These are phyloP conservation scores for Tachysurus vachellii DNA, from an alignment of 2,113 vertebrate species.

Conservation along the genomic window DNA sequence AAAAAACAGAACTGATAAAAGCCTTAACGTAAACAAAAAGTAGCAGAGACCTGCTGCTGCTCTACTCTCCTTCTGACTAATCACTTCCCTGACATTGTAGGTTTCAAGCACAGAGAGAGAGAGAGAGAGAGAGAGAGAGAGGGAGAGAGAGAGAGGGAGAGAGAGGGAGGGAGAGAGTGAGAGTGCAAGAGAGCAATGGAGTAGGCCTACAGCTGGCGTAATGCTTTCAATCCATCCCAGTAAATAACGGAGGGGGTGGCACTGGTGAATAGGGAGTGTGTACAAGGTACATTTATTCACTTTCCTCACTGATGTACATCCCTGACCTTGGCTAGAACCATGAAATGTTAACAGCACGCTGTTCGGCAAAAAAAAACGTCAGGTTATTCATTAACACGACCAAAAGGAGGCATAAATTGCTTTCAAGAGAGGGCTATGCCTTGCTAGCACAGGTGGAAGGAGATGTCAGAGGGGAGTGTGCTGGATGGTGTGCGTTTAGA, in stretches of 20 bases:
- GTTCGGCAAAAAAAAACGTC: constrained; percentile 16
- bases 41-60: constrained; percentile 62
- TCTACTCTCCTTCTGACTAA: constrained; percentile 64
- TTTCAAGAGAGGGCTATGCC: constrained; percentile 29
- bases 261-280: not conserved
- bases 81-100: constrained; percentile 63
- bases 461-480: not conserved
- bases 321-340: constrained; percentile 53
- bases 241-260: constrained; percentile 62
- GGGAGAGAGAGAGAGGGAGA: constrained; percentile 11
- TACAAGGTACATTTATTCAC: constrained; percentile 55
- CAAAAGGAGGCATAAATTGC: constrained; percentile 46
- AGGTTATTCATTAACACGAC: constrained; percentile 47
- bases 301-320: constrained; percentile 53
- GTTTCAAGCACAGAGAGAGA: constrained; percentile 56
- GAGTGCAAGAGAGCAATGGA: constrained; percentile 21
- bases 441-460: constrained; percentile 19
- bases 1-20: constrained; percentile 66
- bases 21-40: constrained; percentile 71
- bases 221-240: constrained; percentile 58
- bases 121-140: constrained; percentile 48
- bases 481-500: not conserved
- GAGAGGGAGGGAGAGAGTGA: constrained; percentile 51
- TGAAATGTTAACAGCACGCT: constrained; percentile 40
- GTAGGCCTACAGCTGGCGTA: constrained; percentile 43